phyloP scores from a whole-genome alignment of 2,888 invertebrate species.

The Zootermopsis nevadensis region DNA sequence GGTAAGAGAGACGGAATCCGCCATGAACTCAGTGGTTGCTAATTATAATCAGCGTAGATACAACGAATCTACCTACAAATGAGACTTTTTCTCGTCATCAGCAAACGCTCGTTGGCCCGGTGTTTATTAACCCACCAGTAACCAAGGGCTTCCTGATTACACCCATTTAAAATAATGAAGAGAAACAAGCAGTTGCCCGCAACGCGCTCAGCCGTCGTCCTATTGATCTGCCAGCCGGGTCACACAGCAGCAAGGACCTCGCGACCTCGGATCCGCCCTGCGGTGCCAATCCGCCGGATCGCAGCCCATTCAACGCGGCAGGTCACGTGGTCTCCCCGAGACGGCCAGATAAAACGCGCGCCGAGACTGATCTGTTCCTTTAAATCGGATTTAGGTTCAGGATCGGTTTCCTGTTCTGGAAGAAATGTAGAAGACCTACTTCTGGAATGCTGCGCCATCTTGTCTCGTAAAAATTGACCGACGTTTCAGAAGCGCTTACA shows the following conservation, averaged over 20 bases:
- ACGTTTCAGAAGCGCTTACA: too few species aligned
- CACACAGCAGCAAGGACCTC: slow-evolving; percentile 13
- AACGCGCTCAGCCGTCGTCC: not conserved
- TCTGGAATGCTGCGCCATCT: too few species aligned
- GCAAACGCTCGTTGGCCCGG: not conserved
- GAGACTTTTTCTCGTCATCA: not conserved
- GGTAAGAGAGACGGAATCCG: too few species aligned
- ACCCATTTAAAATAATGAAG: not conserved
- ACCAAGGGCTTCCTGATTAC: not conserved
- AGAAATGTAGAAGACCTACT: too few species aligned
- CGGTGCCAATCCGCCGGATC: not conserved
- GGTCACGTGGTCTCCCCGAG: not conserved
- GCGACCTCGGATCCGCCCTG: not conserved
- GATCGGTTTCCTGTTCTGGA: too few species aligned
- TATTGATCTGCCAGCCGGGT: slow-evolving; percentile 3
- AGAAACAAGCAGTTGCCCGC: not conserved
- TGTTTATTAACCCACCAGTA: not conserved
- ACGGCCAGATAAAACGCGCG: not conserved
- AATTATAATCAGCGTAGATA: not conserved
- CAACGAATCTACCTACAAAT: not conserved
- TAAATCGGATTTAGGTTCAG: not conserved
- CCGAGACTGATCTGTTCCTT: not conserved
- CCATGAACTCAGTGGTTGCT: too few species aligned
- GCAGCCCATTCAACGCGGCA: not conserved
- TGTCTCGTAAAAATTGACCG: too few species aligned